phyloP scores from a whole-genome alignment of 2,888 invertebrate genomes.

The Sarcophaga variegata region DNA sequence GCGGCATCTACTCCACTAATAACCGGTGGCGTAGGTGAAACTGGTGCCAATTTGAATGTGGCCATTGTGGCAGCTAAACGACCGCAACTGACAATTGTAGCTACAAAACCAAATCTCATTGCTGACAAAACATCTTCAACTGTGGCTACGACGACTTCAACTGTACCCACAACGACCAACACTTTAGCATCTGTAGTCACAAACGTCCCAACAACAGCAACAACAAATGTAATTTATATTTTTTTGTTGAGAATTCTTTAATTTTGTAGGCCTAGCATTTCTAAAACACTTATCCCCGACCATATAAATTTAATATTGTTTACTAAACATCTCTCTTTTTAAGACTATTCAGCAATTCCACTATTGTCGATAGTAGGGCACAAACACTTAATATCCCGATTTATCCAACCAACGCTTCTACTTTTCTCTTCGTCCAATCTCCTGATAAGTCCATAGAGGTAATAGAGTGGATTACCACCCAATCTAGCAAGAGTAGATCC shows the following conservation, averaged over 20 bases:
- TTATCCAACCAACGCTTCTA: too few relatives aligned
- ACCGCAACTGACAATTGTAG: slow-evolving; percentile 62
- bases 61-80: slow-evolving; percentile 66
- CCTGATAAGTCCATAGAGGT: too few relatives aligned
- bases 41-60: slow-evolving; percentile 53
- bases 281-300: too few relatives aligned
- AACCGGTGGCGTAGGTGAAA: slow-evolving; percentile 3
- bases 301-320: too few relatives aligned
- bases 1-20: not conserved
- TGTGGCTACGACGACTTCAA: slow-evolving; percentile 11
- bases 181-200: not conserved
- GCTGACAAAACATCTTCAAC: slow-evolving; percentile 33
- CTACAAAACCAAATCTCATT: slow-evolving; percentile 49
- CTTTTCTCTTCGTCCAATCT: too few relatives aligned
- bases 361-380: not conserved
- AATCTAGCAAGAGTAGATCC: too few relatives aligned
- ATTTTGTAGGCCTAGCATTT: slow-evolving; percentile 1
- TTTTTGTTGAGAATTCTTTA: slow-evolving; percentile 7
- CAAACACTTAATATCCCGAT: too few relatives aligned
- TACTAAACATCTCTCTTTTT: not conserved
- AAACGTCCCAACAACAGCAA: slow-evolving; percentile 30
- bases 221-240: slow-evolving; percentile 50
- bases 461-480: too few relatives aligned
- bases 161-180: not conserved
- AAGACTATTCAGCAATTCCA: not conserved